Evolutionary conservation across 2,113 vertebrate genomes (phyloP).

Genomic region (Heterotis niloticus): DNA sequence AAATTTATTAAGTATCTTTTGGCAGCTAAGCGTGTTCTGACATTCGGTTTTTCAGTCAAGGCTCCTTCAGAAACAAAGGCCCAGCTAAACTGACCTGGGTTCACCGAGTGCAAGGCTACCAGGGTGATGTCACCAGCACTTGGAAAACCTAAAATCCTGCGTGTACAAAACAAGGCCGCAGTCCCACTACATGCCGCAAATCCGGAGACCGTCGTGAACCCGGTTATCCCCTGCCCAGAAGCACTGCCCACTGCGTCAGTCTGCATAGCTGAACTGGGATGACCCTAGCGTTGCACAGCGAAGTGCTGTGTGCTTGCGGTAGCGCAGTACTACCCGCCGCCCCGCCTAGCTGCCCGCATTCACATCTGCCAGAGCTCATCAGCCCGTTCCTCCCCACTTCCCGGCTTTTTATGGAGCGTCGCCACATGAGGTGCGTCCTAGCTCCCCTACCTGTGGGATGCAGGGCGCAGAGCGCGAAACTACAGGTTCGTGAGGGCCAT

Average conservation of each 20-base stretch:
- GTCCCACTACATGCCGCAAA: constrained; percentile 7
- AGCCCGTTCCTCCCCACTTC: not conserved
- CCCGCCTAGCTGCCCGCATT: not conserved
- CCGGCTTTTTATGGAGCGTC: not conserved
- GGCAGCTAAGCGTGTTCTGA: no score
- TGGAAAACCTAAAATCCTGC: constrained; percentile 12
- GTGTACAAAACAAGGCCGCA: constrained; percentile 17
- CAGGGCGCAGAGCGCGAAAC: constrained; percentile 38
- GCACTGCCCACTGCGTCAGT: constrained; percentile 32
- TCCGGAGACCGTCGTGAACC: not conserved
- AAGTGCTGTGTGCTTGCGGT: constrained; percentile 34
- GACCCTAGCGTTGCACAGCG: constrained; percentile 43
- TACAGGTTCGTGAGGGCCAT: constrained; percentile 67
- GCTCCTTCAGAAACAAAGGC: not conserved
- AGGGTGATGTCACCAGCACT: not conserved
- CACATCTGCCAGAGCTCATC: constrained; percentile 28
- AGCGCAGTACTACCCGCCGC: constrained; percentile 22
- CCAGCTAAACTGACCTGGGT: not conserved
- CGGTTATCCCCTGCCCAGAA: constrained; percentile 20
- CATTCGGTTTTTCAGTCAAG: not conserved
- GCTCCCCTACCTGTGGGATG: not conserved
- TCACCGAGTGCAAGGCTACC: not conserved
- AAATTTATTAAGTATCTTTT: no score
- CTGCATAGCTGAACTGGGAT: constrained; percentile 34
- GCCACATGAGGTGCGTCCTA: not conserved